phyloP scores from a whole-genome alignment of 1,140 invertebrate genomes.

The Drosophila nikananu region DNA sequence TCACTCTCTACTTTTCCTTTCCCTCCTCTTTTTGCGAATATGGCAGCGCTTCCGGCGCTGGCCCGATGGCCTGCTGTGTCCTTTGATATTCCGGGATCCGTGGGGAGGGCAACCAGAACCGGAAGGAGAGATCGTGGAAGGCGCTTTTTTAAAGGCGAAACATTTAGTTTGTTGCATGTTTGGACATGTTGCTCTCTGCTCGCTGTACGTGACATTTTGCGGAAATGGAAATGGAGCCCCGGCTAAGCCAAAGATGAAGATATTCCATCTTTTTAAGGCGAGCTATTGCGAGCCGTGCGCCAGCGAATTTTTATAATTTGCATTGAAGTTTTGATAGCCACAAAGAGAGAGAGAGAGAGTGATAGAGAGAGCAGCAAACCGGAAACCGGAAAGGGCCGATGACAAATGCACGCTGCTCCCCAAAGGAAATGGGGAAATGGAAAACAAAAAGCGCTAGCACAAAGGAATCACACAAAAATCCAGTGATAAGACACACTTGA shows the following conservation, averaged over 20 bases:
- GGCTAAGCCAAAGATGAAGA: constrained; percentile 13
- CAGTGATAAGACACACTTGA: constrained; percentile 7
- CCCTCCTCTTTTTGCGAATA: constrained; percentile 34
- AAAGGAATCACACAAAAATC: constrained; percentile 22
- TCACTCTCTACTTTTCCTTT: constrained; percentile 1
- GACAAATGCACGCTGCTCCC: constrained; percentile 14
- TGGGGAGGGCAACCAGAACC: not conserved
- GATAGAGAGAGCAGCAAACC: constrained; percentile 3
- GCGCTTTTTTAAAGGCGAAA: constrained; percentile 63
- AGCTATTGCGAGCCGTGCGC: not conserved
- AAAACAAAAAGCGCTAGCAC: constrained; percentile 16
- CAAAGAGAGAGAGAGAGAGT: constrained; percentile 20
- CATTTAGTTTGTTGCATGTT: constrained; percentile 79
- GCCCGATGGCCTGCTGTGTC: constrained; percentile 61
- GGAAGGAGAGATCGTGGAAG: not conserved
- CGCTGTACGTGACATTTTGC: constrained; percentile 74
- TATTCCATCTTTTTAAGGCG: constrained; percentile 1
- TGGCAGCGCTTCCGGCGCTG: constrained; percentile 63
- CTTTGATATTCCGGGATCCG: constrained; percentile 24
- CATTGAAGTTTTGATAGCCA: constrained; percentile 54
- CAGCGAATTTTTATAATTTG: constrained; percentile 42
- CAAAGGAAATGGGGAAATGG: constrained; percentile 6
- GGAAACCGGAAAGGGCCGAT: constrained; percentile 14
- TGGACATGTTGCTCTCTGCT: constrained; percentile 58
- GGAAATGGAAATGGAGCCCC: constrained; percentile 41